phyloP scores from a whole-genome alignment of 2,888 invertebrate genomes.

The Heliconius aoede region DNA sequence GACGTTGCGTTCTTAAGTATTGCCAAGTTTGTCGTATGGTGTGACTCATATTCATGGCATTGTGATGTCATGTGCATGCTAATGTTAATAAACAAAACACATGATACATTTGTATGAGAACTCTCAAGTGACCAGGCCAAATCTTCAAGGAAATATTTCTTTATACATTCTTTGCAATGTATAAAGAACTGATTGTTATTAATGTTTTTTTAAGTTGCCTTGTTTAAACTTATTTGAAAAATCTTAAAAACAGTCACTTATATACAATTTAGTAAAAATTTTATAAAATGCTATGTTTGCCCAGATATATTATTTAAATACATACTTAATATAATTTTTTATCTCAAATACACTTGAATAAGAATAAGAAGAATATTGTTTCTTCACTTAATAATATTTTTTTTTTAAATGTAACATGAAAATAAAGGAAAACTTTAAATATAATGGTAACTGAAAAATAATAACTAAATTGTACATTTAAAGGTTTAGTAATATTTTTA shows the following conservation, averaged over 20 bases:
- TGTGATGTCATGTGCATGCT: conserved; percentile 76
- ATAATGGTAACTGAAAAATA: neutral
- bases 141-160: conserved; percentile 12
- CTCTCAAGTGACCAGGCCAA: conserved; percentile 12
- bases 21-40: conserved; percentile 57
- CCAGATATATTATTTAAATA: neutral
- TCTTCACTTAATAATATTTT: neutral
- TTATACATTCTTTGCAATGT: conserved; percentile 8
- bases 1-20: conserved; percentile 51
- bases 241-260: neutral
- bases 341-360: neutral
- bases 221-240: neutral
- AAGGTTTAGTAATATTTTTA: neutral
- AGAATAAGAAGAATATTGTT: too few species aligned
- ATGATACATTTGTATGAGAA: conserved; percentile 50
- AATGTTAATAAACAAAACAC: conserved; percentile 66
- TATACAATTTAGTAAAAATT: neutral
- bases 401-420: neutral
- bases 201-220: neutral
- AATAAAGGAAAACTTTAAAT: neutral
- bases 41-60: conserved; percentile 73
- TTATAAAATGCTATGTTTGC: neutral
- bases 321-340: neutral
- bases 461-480: too few species aligned
- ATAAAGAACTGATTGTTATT: neutral